Evolutionary conservation across 2,888 invertebrate genomes (phyloP).

Genomic region (Parochlus steinenii): DNA sequence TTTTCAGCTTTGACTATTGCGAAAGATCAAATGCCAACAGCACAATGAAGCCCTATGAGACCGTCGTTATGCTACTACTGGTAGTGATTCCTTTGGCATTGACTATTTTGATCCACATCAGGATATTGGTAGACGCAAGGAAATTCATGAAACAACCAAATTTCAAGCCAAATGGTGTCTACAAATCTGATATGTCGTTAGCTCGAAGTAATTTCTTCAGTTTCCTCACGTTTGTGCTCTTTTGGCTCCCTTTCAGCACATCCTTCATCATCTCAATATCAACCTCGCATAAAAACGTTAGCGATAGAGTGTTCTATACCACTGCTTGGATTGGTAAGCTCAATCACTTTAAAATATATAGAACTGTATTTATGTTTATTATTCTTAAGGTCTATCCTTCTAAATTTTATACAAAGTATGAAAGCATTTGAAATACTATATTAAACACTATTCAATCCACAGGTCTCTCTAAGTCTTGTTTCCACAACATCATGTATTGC

Average conservation of each 20-base stretch:
- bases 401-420: too few species aligned
- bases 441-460: too few species aligned
- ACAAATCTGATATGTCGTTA: conserved; percentile 43
- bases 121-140: conserved; percentile 34
- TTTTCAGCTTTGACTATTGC: conserved; percentile 53
- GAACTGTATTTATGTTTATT: too few species aligned
- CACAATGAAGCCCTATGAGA: conserved; percentile 35
- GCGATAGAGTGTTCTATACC: conserved; percentile 42
- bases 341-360: too few species aligned
- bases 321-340: conserved; percentile 51
- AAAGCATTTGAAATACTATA: too few species aligned
- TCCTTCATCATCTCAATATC: conserved; percentile 32
- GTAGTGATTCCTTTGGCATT: conserved; percentile 40
- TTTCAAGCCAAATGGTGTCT: conserved; percentile 44
- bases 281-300: conserved; percentile 33
- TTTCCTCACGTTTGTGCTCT: conserved; percentile 41
- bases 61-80: conserved; percentile 37
- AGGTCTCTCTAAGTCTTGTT: conserved; percentile 49
- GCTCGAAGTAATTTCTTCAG: conserved; percentile 46
- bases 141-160: conserved; percentile 35
- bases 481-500: conserved; percentile 49
- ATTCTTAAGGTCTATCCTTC: too few species aligned
- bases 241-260: conserved; percentile 53
- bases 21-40: conserved; percentile 33
- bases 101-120: conserved; percentile 36